phyloP scores from a whole-genome alignment of 2,113 vertebrate genomes.

The Oriolus oriolus region DNA sequence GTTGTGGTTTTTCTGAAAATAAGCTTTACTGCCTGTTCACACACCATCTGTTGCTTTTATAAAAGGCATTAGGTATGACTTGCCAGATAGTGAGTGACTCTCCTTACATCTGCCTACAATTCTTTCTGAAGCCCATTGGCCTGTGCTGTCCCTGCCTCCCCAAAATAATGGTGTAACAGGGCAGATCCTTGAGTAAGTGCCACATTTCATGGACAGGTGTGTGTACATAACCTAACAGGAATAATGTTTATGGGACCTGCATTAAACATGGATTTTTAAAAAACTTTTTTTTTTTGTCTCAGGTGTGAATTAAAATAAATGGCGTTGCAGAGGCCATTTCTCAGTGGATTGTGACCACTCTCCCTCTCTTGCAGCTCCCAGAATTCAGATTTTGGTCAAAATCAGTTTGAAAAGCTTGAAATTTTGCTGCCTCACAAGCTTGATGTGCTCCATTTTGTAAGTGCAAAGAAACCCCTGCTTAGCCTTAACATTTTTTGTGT shows the following conservation, averaged over 20 bases:
- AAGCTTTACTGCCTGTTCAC: constrained; percentile 9
- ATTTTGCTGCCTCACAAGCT: not conserved
- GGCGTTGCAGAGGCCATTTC: not conserved
- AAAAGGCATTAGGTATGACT: constrained; percentile 6
- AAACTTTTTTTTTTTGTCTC: not conserved
- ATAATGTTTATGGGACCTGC: not conserved
- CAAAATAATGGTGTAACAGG: not conserved
- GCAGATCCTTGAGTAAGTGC: not conserved
- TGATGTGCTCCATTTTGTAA: not conserved
- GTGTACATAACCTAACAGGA: not conserved
- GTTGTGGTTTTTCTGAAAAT: constrained; percentile 38
- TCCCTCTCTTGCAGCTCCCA: not conserved
- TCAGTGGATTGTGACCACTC: not conserved
- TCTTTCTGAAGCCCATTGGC: not conserved
- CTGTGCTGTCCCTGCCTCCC: not conserved
- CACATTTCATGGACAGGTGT: not conserved
- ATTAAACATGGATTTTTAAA: not conserved
- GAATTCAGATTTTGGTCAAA: not conserved
- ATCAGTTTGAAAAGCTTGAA: not conserved
- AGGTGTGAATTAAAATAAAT: not conserved
- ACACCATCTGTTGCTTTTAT: constrained; percentile 8
- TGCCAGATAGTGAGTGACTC: not conserved
- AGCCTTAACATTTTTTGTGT: not conserved
- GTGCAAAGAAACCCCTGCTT: not conserved
- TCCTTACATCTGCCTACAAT: not conserved